Evolutionary conservation across 2,888 invertebrate species (phyloP).

Genomic region (Polietes domitor): DNA sequence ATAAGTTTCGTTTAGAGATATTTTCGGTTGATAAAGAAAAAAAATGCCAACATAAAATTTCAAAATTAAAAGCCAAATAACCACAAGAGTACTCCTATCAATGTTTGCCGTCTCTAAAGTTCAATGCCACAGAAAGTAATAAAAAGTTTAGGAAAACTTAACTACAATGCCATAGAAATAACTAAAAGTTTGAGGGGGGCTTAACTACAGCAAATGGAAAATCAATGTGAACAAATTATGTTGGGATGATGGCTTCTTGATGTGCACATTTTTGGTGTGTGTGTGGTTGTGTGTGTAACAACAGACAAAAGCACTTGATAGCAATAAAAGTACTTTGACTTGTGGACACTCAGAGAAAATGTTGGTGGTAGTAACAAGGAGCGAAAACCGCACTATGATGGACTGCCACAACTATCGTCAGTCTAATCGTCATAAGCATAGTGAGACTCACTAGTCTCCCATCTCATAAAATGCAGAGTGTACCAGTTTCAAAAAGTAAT

Average conservation of each 20-base stretch:
- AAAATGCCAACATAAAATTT: not conserved
- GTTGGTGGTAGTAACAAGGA: not conserved
- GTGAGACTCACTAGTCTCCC: too few species aligned
- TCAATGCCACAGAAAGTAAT: not conserved
- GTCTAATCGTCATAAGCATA: too few species aligned
- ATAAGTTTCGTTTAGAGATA: not conserved
- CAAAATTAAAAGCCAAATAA: not conserved
- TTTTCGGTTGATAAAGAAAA: not conserved
- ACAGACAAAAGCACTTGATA: not conserved
- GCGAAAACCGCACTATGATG: too few species aligned
- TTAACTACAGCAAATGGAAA: not conserved
- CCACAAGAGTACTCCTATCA: not conserved
- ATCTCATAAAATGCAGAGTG: too few species aligned
- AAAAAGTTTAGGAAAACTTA: too few species aligned
- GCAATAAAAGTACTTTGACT: constrained; percentile 1
- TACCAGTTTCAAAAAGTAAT: not conserved
- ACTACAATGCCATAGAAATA: too few species aligned
- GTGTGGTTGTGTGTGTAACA: not conserved
- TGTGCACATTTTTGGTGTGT: not conserved
- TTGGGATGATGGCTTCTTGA: not conserved
- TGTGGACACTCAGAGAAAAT: not conserved
- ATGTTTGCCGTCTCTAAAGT: too few species aligned
- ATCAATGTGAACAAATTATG: not conserved
- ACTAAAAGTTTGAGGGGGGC: not conserved
- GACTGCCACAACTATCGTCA: too few species aligned